A percentile compares a stretch with the other conserved stretches of the same genome.
These are phyloP conservation scores for Eristalis arbustorum DNA, from an alignment of 2,888 invertebrate genomes.

Conservation along the genomic window DNA sequence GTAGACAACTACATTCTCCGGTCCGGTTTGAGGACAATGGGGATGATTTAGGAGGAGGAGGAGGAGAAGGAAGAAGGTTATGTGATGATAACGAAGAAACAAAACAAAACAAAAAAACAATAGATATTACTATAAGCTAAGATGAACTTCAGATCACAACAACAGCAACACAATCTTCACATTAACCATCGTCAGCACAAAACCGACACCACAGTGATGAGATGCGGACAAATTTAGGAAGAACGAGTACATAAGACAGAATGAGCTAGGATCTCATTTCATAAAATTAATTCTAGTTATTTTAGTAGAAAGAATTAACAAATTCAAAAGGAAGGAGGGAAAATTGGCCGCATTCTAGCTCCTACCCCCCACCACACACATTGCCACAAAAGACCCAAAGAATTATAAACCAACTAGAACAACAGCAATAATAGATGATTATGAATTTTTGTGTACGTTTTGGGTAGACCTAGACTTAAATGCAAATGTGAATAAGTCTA, in stretches of 20 bases:
- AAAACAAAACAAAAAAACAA: too few relatives aligned
- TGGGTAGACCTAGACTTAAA: not conserved
- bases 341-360: slow-evolving; percentile 9
- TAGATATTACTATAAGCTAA: not conserved
- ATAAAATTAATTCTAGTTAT: slow-evolving; percentile 40
- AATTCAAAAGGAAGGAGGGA: not conserved
- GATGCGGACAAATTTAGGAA: not conserved
- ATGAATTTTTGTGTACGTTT: not conserved
- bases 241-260: slow-evolving; percentile 38
- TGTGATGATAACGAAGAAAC: not conserved
- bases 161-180: not conserved
- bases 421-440: not conserved
- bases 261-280: slow-evolving; percentile 58
- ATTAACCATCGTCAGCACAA: slow-evolving; percentile 32
- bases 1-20: slow-evolving; percentile 13
- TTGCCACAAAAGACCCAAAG: not conserved
- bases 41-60: slow-evolving; percentile 1
- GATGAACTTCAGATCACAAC: not conserved
- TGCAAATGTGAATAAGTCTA: not conserved
- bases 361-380: not conserved
- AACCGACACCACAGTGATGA: not conserved
- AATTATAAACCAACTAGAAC: not conserved
- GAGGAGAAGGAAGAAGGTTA: not conserved
- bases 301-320: slow-evolving; percentile 22
- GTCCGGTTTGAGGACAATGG: slow-evolving; percentile 8